These are phyloP conservation scores for Ctenopoma kingsleyae DNA, from an alignment of 2,797 vertebrate species.

Conservation along the genomic window DNA sequence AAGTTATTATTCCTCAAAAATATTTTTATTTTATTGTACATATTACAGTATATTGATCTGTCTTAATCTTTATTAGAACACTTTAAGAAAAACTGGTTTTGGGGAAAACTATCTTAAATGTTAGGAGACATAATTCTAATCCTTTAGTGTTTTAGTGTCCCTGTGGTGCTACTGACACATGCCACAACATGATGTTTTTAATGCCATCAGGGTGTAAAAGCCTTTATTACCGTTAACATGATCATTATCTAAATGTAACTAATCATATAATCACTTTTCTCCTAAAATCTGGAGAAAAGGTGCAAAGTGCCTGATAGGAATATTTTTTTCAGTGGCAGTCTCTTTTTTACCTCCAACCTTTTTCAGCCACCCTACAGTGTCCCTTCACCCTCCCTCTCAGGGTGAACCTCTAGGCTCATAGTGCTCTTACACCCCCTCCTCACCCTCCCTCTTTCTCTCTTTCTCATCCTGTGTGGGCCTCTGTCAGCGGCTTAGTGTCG, in stretches of 20 bases:
- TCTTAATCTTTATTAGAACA: too few species aligned
- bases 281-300: neutral
- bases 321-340: neutral
- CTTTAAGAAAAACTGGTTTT: too few species aligned
- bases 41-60: too few species aligned
- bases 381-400: conserved; percentile 10
- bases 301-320: neutral
- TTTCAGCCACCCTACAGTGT: conserved; percentile 10
- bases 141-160: too few species aligned
- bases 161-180: too few species aligned
- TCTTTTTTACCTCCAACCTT: neutral
- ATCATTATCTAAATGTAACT: neutral
- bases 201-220: too few species aligned
- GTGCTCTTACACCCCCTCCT: conserved; percentile 18
- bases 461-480: conserved; percentile 79
- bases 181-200: too few species aligned
- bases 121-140: too few species aligned
- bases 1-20: too few species aligned
- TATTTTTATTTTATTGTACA: too few species aligned
- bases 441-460: neutral
- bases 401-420: conserved; percentile 47
- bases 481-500: conserved; percentile 68
- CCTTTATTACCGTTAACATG: neutral
- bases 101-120: too few species aligned
- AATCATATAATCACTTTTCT: too few species aligned